Evolutionary conservation across 2,797 vertebrate genomes (phyloP).

Genomic region (Neoniphon sammara): DNA sequence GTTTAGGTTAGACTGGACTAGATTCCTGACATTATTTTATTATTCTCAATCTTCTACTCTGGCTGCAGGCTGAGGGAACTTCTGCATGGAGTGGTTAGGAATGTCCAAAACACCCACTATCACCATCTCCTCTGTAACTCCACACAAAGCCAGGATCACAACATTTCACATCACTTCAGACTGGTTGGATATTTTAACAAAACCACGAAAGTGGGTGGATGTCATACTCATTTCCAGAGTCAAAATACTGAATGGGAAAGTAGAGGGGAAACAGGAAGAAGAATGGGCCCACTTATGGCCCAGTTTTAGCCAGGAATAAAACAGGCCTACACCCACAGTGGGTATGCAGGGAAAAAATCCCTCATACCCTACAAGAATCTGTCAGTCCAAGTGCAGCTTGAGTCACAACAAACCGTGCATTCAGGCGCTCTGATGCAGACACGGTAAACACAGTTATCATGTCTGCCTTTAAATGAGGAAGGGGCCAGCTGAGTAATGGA

Average conservation of each 20-base stretch:
- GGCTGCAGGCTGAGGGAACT: conserved; percentile 31
- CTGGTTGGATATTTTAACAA: conserved; percentile 57
- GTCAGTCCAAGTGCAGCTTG: conserved; percentile 40
- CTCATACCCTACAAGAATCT: conserved; percentile 51
- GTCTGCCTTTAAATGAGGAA: conserved; percentile 33
- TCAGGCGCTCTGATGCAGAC: conserved; percentile 69
- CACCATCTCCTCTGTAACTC: conserved; percentile 13
- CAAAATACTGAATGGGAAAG: conserved; percentile 65
- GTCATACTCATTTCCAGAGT: conserved; percentile 56
- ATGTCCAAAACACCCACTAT: conserved; percentile 24
- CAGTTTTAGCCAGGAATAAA: conserved; percentile 60
- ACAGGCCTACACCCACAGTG: conserved; percentile 67
- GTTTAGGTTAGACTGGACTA: conserved; percentile 24
- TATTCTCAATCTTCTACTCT: conserved; percentile 46
- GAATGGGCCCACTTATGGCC: conserved; percentile 48
- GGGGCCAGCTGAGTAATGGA: conserved; percentile 37
- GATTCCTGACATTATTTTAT: conserved; percentile 68
- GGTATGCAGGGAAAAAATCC: conserved; percentile 67
- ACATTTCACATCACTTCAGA: conserved; percentile 27
- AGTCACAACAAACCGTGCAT: conserved; percentile 75
- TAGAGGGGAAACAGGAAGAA: conserved; percentile 64
- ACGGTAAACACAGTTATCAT: conserved; percentile 55
- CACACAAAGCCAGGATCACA: conserved; percentile 31
- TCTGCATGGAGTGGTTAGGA: conserved; percentile 12
- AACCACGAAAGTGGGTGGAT: conserved; percentile 66